Base-by-base conservation (phyloP, 2,888 invertebrate genomes). In the Diaperis boleti region DNA sequence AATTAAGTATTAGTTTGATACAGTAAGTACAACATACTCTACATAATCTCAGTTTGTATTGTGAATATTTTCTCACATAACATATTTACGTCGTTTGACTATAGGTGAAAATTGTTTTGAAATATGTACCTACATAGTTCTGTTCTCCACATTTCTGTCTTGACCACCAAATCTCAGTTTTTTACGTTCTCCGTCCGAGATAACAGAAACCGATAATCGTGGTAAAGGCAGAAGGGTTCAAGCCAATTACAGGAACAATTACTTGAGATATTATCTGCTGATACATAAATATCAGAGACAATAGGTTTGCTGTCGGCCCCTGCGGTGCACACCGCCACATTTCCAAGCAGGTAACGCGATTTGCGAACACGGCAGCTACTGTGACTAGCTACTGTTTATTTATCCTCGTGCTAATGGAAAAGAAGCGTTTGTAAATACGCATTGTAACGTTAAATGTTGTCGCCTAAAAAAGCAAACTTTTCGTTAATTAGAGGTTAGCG, bases 401-500 rank as follows among this genome's bases (percentile, higher is more conserved):
- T 56, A 39, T 54, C n/a, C n/a, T n/a, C 10, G 35, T 37, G 1
- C n/a, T 13, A 47, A 42, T 18, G 15, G 49, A 33, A 49, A 45
- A 49, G 33, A 17, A 8, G 31, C 18, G 57, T 62, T 57, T 56
- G 62, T 62, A 62, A 56, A 56, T 62, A 55, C 35, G 26, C 22
- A 56, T 62, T 56, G 41, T 61, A 26, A 44, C 17, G 59, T 26
- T 26, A 26, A 26, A 26, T n/a, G 26, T n/a, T 26, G 26, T 26
- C 26, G 8, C n/a, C 26, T 6, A 26, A 26, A 26, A 26, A 33
- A 33, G 13, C 33, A 33, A 33, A 33, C 11, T 33, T 50, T 57
- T 45, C 69, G 71, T 78, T 79, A 79, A 78, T 79, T 78, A 76
- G 78, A 74, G 74, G 80, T 79, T 81, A 80, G 78, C 77, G 79